Percentiles rank a stretch among this genome's conserved stretches.
Conservation (phyloP, 2,113 vertebrate species). For the Hirundichthys speculiger region DNA sequence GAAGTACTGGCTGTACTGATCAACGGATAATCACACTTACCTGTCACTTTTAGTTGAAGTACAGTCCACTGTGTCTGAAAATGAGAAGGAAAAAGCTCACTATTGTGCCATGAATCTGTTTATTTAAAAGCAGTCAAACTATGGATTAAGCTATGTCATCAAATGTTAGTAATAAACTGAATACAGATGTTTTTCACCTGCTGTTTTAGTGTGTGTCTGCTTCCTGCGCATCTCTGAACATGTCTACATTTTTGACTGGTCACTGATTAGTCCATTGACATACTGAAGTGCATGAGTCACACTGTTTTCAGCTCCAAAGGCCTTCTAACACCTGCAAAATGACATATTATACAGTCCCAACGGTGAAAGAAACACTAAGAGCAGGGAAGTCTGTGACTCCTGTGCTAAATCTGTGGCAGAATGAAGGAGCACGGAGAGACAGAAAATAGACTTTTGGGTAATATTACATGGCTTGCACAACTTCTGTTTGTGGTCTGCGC, state of each 20-base stretch:
- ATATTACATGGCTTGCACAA: constrained; percentile 17
- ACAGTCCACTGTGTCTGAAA: constrained; percentile 87
- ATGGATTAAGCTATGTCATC: too few species aligned
- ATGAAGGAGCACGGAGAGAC: background rate
- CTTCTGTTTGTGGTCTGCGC: constrained; percentile 38
- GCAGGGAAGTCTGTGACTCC: background rate
- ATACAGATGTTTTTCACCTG: too few species aligned
- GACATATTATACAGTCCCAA: too few species aligned
- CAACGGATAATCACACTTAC: constrained; percentile 79
- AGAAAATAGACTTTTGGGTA: background rate
- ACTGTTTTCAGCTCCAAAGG: too few species aligned
- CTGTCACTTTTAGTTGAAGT: constrained; percentile 85
- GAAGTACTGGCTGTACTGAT: background rate
- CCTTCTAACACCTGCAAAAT: too few species aligned
- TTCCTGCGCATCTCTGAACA: too few species aligned
- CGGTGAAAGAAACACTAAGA: background rate
- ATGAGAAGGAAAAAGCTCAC: constrained; percentile 68
- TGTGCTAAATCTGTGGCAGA: background rate
- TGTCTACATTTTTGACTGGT: too few species aligned
- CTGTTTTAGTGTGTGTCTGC: too few species aligned
- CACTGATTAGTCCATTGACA: too few species aligned
- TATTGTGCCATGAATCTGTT: background rate
- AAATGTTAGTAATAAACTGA: too few species aligned
- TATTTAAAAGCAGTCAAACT: too few species aligned
- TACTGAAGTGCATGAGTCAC: too few species aligned